Base-by-base conservation (phyloP, 2,797 vertebrate genomes). In the Malacoctenus gilli region DNA sequence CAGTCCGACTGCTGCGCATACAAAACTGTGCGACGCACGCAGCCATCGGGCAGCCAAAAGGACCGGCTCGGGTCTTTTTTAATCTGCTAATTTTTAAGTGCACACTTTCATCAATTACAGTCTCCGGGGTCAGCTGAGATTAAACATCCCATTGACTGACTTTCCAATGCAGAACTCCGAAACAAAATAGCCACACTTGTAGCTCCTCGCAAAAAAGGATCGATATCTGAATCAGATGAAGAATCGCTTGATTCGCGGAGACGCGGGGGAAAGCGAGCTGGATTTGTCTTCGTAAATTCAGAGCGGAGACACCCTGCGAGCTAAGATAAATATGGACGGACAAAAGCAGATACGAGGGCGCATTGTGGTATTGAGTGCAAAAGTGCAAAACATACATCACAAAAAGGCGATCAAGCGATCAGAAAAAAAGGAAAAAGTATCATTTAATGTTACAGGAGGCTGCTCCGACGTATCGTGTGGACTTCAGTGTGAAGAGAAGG, bases 201-300 rank as follows among this genome's bases (percentile, higher is more conserved):
- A 70, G 50, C 47, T 37, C 54, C 30, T 41, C 20, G 34, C 43
- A 11, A 53, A 74, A 22, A 36, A 50, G 58, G 62, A 83, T 85
- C 79, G 4, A 82, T 85, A 71, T 10, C 22, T 55, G 60, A 79
- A 83, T 74, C 61, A 72, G 68, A 84, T 77, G 84, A 80, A 59
- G 67, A 59, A 80, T 81, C 48, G 46, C 83, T 75, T 77, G 25
- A 59, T 63, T 72, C 52, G 19, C 64, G 39, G 55, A 38, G 44
- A n/a, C n/a, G n/a, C 18, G 46, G 32, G 12, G 53, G 18, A 34
- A 35, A 65, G 60, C 34, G 4, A 36, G 55, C 23, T 54, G 46
- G 52, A 83, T 83, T 72, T 59, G 68, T 83, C 68, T 77, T 44
- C 1, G 65, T 51, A 67, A 61, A 51, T 43, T 55, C 41, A 44